Evolutionary conservation across 2,113 vertebrate species (phyloP).

Genomic region (Otolemur garnettii): DNA sequence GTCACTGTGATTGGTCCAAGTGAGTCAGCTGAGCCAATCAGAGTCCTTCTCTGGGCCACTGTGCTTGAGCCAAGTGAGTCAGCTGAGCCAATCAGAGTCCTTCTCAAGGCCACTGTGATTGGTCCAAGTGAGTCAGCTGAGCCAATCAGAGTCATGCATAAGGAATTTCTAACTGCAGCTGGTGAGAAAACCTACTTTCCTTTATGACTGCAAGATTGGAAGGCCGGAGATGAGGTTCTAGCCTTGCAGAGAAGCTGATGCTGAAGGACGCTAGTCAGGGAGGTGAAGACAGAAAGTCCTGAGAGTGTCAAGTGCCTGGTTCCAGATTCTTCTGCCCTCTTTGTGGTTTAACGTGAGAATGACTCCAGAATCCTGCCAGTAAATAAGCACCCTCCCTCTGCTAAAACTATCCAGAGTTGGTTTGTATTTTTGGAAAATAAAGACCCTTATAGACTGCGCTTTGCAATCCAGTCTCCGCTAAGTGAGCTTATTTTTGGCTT

Average conservation of each 20-base stretch:
- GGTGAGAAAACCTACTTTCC: not conserved
- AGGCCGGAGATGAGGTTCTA: not conserved
- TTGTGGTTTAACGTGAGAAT: not conserved
- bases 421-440: not conserved
- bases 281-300: not conserved
- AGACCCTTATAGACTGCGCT: not conserved
- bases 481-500: not conserved
- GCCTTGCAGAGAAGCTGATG: not conserved
- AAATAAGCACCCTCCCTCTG: not conserved
- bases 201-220: not conserved
- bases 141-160: not conserved
- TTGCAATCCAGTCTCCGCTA: not conserved
- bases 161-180: not conserved
- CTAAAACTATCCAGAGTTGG: not conserved
- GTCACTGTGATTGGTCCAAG: not conserved
- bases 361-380: not conserved
- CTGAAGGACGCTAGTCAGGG: not conserved
- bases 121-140: not conserved
- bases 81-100: not conserved
- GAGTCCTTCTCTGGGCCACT: not conserved
- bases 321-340: not conserved
- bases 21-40: not conserved
- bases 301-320: not conserved
- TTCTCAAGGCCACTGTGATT: not conserved
- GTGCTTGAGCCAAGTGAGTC: not conserved